These are phyloP conservation scores for Bathynomus jamesi DNA, from an alignment of 1,140 invertebrate genomes.

Conservation along the genomic window DNA sequence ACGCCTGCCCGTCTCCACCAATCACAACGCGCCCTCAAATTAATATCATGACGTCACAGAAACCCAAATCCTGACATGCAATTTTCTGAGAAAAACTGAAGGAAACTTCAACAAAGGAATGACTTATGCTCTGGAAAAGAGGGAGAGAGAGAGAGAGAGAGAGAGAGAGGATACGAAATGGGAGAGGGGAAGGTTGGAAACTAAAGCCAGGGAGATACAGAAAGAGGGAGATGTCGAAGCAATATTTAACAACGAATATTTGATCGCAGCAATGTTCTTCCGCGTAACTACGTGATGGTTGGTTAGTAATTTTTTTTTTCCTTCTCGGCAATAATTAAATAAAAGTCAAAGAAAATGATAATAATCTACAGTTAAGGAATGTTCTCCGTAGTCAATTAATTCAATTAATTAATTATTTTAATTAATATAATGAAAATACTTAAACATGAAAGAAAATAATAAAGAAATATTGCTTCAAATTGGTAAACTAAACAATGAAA, in stretches of 20 bases:
- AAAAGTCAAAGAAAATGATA: not conserved
- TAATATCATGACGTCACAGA: not conserved
- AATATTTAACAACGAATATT: no score
- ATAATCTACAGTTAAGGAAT: not conserved
- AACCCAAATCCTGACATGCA: constrained; percentile 1
- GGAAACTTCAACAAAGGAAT: not conserved
- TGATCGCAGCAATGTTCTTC: no score
- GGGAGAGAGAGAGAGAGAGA: not conserved
- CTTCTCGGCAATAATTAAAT: no score
- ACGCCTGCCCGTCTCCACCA: not conserved
- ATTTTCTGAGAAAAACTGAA: not conserved
- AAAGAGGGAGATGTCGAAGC: not conserved
- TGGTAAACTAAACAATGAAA: not conserved
- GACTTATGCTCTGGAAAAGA: not conserved
- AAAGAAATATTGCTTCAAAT: not conserved
- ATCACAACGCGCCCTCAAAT: not conserved
- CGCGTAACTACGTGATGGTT: no score
- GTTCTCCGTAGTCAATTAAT: not conserved
- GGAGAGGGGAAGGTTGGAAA: not conserved
- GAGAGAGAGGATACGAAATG: not conserved
- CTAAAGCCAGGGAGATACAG: not conserved
- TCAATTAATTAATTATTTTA: not conserved
- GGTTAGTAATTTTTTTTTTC: no score
- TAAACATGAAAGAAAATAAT: not conserved
- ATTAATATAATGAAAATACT: not conserved